Base-by-base conservation (phyloP, 2,888 invertebrate species). In the Podotricha telesiphe region DNA sequence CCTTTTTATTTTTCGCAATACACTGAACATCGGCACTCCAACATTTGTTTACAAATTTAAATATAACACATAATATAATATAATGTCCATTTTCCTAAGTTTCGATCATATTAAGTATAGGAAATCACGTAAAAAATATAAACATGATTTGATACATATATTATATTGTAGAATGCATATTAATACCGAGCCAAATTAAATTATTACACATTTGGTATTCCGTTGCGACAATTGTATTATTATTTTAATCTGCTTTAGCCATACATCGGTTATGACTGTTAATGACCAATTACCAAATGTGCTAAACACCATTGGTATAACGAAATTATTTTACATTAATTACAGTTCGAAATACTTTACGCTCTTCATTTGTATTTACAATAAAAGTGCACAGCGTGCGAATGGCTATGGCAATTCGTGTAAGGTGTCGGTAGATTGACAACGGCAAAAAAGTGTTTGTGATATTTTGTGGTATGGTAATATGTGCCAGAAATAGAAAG, bases 341-440 rank as follows among this genome's bases (percentile, higher is more conserved):
- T n/a, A 37, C 55, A 55, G 2, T 17, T 45, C 45, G 10, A 59
- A 45, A 45, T 7, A 45, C 15, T 45, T 45, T 11, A 22, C 22
- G 22, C n/a, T 59, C 22, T n/a, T 59, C 15, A 22, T 59, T 59
- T 59, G 28, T 45, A 59, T 59, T 22, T 59, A 59, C 17, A 48
- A 48, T 65, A 50, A 61, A 62, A 72, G 88, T 89, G 88, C 87
- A 76, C 63, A 81, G 88, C 88, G 88, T 88, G 88, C 84, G 74
- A 62, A 86, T 86, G 86, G 75, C 77, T 68, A 82, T 85, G 82
- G 79, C 77, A 66, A 63, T 69, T 65, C 17, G 73, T 71, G 73
- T 69, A 34, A 68, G 61, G 65, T 69, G 69, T 53, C 67, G 59
- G 51, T 71, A 80, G 82, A 81, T 37, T 48, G 20, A 47, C 37